A percentile compares a stretch with the other conserved stretches of the same genome.
Evolutionary conservation across 2,888 invertebrate genomes (phyloP).

Genomic region (Xylophagus ater): DNA sequence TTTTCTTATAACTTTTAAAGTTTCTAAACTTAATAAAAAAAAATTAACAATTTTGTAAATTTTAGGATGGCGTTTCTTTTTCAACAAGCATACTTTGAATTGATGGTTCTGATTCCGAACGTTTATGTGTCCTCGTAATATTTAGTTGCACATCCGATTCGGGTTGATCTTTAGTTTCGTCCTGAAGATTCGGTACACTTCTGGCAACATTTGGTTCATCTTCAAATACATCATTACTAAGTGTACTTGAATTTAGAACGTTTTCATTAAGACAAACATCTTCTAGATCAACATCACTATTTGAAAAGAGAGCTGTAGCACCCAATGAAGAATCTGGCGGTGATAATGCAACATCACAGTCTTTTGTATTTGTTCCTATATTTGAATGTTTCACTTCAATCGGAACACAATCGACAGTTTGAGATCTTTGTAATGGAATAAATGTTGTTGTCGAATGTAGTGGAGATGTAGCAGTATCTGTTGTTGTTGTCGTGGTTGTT

Average conservation of each 20-base stretch:
- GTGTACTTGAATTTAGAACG: slow-evolving; percentile 41
- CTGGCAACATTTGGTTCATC: too few species aligned
- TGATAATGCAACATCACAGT: too few species aligned
- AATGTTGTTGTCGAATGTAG: slow-evolving; percentile 12
- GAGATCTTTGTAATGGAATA: slow-evolving; percentile 21
- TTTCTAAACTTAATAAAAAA: too few species aligned
- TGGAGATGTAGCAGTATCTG: slow-evolving; percentile 23
- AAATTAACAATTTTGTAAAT: too few species aligned
- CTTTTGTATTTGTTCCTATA: not conserved
- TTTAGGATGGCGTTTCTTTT: slow-evolving; percentile 21
- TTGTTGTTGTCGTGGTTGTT: slow-evolving; percentile 9
- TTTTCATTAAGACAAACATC: slow-evolving; percentile 74
- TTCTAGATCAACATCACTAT: slow-evolving; percentile 74
- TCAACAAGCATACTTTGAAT: slow-evolving; percentile 28
- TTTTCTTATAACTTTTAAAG: too few species aligned
- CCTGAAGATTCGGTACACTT: slow-evolving; percentile 35
- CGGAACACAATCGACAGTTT: slow-evolving; percentile 22
- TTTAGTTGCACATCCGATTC: slow-evolving; percentile 1
- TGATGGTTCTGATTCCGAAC: slow-evolving; percentile 38
- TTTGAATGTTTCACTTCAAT: slow-evolving; percentile 5
- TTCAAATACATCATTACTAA: slow-evolving; percentile 25
- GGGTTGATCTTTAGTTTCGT: slow-evolving; percentile 10
- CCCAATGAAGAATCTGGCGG: slow-evolving; percentile 46
- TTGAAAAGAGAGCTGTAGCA: slow-evolving; percentile 70
- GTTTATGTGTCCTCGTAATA: slow-evolving; percentile 31